Evolutionary conservation across 92 coral and sea anemone species (phyloP).

Genomic region (Parazoanthus atlanticus): DNA sequence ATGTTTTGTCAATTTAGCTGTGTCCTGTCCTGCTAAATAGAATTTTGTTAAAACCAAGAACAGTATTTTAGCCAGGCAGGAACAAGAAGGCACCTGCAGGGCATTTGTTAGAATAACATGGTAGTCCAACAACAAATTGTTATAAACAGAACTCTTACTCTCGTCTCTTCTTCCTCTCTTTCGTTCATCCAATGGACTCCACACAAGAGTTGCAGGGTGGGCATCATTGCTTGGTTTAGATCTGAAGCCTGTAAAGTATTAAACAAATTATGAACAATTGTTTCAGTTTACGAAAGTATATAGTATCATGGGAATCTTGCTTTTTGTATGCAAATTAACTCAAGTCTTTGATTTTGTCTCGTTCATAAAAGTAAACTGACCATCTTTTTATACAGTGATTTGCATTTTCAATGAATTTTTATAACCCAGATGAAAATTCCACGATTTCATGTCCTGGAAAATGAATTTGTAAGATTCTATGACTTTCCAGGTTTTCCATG

Average conservation of each 20-base stretch:
- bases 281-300: background rate
- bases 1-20: background rate
- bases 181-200: slow-evolving; percentile 88
- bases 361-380: no score
- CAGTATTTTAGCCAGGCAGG: background rate
- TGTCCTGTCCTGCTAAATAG: background rate
- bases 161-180: slow-evolving; percentile 83
- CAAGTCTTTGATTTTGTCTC: no score
- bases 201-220: slow-evolving; percentile 88
- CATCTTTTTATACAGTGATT: no score
- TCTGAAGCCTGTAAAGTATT: slow-evolving; percentile 52
- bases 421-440: no score
- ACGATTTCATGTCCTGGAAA: no score
- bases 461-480: no score
- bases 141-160: slow-evolving; percentile 59
- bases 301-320: background rate
- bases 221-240: slow-evolving; percentile 62
- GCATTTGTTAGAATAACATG: background rate
- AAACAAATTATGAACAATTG: slow-evolving; percentile 5
- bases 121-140: background rate
- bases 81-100: background rate
- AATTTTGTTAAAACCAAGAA: background rate
- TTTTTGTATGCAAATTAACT: no score
- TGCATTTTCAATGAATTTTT: no score
- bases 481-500: no score